Conservation (phyloP, 2,797 vertebrate genomes). For the Coracias cyanogaster region DNA sequence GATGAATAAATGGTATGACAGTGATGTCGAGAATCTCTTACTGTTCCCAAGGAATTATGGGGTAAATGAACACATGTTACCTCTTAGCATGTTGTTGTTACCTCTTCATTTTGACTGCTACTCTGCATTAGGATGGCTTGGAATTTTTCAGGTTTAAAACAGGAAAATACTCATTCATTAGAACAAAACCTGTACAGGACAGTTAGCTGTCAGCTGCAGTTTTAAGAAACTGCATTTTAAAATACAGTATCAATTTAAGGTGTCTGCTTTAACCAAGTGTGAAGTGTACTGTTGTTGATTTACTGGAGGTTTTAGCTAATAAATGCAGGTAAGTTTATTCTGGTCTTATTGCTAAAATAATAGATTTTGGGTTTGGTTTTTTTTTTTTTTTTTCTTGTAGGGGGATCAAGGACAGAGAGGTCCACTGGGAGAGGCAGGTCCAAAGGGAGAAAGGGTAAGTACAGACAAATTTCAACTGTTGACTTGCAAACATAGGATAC, state of each 20-base stretch:
- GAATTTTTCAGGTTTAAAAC: not conserved
- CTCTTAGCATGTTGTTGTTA: not conserved
- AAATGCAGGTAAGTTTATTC: not conserved
- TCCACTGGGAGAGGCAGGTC: constrained; percentile 88
- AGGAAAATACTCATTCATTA: not conserved
- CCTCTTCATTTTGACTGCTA: not conserved
- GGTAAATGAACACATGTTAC: not conserved
- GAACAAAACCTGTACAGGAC: not conserved
- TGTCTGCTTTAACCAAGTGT: not conserved
- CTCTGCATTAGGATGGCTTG: not conserved
- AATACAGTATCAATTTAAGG: not conserved
- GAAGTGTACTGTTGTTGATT: not conserved
- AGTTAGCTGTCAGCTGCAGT: not conserved
- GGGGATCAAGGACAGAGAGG: constrained; percentile 94
- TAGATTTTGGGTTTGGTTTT: no score
- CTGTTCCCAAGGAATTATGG: not conserved
- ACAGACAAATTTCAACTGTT: not conserved
- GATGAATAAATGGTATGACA: not conserved
- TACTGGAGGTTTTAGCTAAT: not conserved
- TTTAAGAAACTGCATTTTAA: not conserved
- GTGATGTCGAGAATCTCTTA: not conserved
- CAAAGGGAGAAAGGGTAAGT: constrained; percentile 89
- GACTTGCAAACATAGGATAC: not conserved
- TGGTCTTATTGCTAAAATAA: not conserved
- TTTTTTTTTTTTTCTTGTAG: constrained; percentile 69